These are phyloP conservation scores for Fissipunctia ypsillon DNA, from an alignment of 2,888 invertebrate species.

Conservation along the genomic window DNA sequence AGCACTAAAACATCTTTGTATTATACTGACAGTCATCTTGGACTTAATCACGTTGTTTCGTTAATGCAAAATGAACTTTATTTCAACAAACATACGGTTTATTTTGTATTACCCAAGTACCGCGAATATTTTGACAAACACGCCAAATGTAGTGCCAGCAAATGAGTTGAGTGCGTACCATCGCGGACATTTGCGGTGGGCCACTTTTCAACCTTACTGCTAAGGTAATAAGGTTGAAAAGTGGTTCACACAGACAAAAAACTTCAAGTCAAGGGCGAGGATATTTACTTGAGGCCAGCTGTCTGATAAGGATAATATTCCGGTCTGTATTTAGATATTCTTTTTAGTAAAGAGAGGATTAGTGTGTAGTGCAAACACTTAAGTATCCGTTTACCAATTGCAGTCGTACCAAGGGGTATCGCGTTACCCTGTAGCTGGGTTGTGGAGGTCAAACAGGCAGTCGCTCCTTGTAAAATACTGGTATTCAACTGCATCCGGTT, in stretches of 20 bases:
- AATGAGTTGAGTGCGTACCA: slow-evolving; percentile 11
- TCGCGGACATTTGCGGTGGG: no score
- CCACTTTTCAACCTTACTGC: no score
- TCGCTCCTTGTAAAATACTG: background rate
- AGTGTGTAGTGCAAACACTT: slow-evolving; percentile 1
- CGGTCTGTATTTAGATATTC: slow-evolving; percentile 10
- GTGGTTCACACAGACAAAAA: slow-evolving; percentile 56
- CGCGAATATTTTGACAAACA: background rate
- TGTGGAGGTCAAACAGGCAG: background rate
- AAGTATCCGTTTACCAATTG: background rate
- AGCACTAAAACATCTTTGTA: slow-evolving; percentile 51
- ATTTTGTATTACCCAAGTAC: background rate
- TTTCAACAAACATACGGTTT: accelerated
- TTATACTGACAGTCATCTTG: background rate
- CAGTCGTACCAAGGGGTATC: background rate
- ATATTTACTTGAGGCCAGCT: slow-evolving; percentile 50
- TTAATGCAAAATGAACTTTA: slow-evolving; percentile 5
- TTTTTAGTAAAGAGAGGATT: slow-evolving; percentile 17
- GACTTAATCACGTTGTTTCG: background rate
- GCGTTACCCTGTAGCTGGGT: background rate
- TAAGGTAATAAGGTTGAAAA: no score
- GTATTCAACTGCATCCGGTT: background rate
- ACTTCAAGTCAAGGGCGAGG: slow-evolving; percentile 57
- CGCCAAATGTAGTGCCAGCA: background rate
- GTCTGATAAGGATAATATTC: slow-evolving; percentile 43